Conservation (phyloP, 2,113 vertebrate genomes). For the human (Homo sapiens) region GRCh38 chr18:40134501-40135000, state of each 20-base stretch:
- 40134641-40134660: not conserved
- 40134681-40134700: not conserved
- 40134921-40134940: not conserved
- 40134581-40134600: not conserved
- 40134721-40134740: not conserved
- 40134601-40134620: not conserved
- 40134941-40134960: not conserved
- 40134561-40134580: not conserved
- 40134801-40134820: not conserved
- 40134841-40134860: not conserved
- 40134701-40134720: not conserved
- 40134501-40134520: not conserved
- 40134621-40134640: not conserved
- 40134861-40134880: not conserved
- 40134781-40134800: not conserved
- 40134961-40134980: not conserved
- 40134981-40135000: not conserved
- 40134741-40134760: not conserved
- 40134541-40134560: not conserved
- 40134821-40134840: not conserved
- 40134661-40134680: not conserved
- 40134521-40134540: not conserved
- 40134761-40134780: not conserved
- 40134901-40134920: not conserved
- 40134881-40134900: not conserved